Evolutionary conservation across 2,797 vertebrate species (phyloP).

Genomic region (Mus minutoides): DNA sequence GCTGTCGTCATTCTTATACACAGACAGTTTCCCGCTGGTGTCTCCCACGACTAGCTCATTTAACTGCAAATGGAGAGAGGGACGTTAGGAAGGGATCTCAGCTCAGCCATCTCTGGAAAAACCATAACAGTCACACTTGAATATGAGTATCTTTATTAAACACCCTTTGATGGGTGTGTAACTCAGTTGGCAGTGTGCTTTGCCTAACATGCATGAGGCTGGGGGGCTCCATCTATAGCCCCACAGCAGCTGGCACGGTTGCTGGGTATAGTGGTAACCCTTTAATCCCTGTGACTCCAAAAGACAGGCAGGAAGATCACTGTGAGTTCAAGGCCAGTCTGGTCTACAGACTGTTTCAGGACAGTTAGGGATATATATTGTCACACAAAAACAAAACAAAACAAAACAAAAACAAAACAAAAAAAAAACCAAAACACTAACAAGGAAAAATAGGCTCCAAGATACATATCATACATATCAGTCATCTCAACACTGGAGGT

Average conservation of each 20-base stretch:
- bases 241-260: background rate
- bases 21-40: constrained; percentile 93
- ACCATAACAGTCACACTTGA: background rate
- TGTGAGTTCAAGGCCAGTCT: background rate
- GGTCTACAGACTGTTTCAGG: background rate
- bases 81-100: constrained; percentile 40
- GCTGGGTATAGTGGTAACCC: background rate
- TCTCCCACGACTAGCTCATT: constrained; percentile 98
- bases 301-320: background rate
- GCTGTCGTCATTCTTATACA: constrained; percentile 96
- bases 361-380: background rate
- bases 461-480: background rate
- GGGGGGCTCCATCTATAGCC: background rate
- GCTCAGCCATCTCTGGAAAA: background rate
- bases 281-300: background rate
- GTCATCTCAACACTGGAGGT: background rate
- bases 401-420: background rate
- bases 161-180: background rate
- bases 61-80: constrained; percentile 86
- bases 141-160: constrained; percentile 24
- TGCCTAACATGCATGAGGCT: background rate
- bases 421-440: background rate
- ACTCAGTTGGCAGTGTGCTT: background rate
- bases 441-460: background rate
- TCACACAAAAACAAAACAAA: background rate